Evolutionary conservation across 2,113 vertebrate genomes (phyloP), one percentile per base, ranked within the genome.

Genomic region (Riparia riparia): DNA sequence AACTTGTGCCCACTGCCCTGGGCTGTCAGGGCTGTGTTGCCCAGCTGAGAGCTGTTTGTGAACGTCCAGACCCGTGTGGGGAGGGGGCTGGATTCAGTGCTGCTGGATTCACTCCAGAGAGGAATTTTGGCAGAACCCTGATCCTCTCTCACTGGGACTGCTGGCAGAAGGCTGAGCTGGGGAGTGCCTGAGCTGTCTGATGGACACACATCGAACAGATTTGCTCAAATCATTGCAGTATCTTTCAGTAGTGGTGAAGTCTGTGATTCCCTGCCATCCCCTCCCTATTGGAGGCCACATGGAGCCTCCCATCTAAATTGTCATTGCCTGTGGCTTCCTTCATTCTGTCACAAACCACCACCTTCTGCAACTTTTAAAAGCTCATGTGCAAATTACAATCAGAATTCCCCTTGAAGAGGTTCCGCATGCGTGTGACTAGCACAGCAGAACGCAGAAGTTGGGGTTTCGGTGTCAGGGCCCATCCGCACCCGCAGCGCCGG

Each of bases 41-140:
- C 37, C 37, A 37, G 37, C 37, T 37, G 37, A 5, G 31, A 22
- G 22, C 44, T 11, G n/a, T 28, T 68, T 76, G 49, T 86, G 37
- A 20, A 13, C 24, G 15, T 3, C 9, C 5, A 2, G 51, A 24
- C 20, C 14, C 32, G 0, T 1, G 1, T 2, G 3, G 42, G 37
- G 28, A 60, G 20, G 25, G 54, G 54, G 37, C 37, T 37, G 37
- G 37, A 37, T 37, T 37, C 37, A 37, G 37, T 37, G 37, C 82
- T 69, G 37, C 70, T 60, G 0, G 0, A 5, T 70, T 7, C 1
- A 0, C 28, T 37, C 51, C 44, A 4, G 29, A 32, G 84, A 9
- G 44, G 42, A 85, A 51, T 88, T 83, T 53, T 60, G 73, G n/a
- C 53, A 85, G 61, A 85, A 87, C 1, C 0, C 0, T 61, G n/a